Evolutionary conservation across 2,888 invertebrate species (phyloP).

Genomic region (Palloptera scutellata): DNA sequence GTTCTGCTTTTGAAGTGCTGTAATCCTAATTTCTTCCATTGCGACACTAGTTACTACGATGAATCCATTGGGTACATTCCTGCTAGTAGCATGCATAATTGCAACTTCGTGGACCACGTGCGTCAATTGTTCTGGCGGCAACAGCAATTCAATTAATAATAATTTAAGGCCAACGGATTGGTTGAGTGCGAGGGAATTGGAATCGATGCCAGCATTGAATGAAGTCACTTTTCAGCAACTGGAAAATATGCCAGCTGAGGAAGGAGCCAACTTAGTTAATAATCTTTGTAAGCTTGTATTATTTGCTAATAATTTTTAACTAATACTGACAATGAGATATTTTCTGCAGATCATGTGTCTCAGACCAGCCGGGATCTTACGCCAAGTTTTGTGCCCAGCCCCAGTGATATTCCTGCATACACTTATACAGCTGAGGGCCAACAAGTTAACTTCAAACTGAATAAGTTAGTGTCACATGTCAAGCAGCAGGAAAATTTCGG

Average conservation of each 20-base stretch:
- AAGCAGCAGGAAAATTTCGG: constrained; percentile 45
- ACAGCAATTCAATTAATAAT: constrained; percentile 37
- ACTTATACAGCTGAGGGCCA: constrained; percentile 49
- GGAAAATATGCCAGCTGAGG: constrained; percentile 50
- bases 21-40: neutral
- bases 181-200: constrained; percentile 49
- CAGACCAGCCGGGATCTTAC: constrained; percentile 50
- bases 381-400: constrained; percentile 50
- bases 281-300: constrained; percentile 51
- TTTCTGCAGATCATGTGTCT: constrained; percentile 49
- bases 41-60: constrained; percentile 39
- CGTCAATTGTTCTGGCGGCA: constrained; percentile 27
- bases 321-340: neutral
- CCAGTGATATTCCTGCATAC: constrained; percentile 50
- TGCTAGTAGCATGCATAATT: constrained; percentile 49
- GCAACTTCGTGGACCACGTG: constrained; percentile 32
- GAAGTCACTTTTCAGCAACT: constrained; percentile 48
- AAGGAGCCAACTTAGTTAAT: constrained; percentile 52
- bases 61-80: constrained; percentile 50
- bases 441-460: constrained; percentile 46
- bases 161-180: constrained; percentile 51
- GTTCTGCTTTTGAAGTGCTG: constrained; percentile 45
- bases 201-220: constrained; percentile 51
- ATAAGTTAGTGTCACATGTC: constrained; percentile 43
- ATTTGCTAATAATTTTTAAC: neutral